Percentiles rank a stretch among this genome's conserved stretches.
These are phyloP conservation scores for Protobothrops mucrosquamatus DNA, from an alignment of 2,113 vertebrate genomes.

Conservation along the genomic window DNA sequence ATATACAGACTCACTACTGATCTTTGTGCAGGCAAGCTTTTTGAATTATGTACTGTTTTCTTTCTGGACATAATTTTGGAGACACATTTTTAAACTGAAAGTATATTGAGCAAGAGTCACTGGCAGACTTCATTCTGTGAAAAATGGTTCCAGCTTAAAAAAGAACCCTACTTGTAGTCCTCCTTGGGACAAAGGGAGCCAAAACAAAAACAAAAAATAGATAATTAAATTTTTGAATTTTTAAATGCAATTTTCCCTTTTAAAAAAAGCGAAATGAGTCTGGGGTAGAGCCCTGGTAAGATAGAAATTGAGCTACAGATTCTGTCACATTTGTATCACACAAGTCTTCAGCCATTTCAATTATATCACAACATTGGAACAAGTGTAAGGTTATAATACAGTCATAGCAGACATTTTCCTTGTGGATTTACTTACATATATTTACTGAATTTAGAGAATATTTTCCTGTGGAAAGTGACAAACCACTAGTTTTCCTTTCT, in stretches of 20 bases:
- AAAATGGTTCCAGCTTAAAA: not conserved
- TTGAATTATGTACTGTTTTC: not conserved
- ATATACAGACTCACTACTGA: not conserved
- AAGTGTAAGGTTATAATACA: not conserved
- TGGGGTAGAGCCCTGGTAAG: not conserved
- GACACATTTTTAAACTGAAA: not conserved
- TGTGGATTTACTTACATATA: not conserved
- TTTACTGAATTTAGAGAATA: not conserved
- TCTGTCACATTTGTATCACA: not conserved
- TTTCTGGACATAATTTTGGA: not conserved
- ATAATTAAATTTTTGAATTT: not conserved
- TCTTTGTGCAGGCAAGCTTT: not conserved
- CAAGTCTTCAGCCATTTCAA: not conserved
- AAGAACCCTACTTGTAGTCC: not conserved
- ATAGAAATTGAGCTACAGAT: not conserved
- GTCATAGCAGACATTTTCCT: not conserved
- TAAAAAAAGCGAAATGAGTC: no score
- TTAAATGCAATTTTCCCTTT: not conserved
- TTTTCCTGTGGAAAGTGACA: not conserved
- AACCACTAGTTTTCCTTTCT: not conserved
- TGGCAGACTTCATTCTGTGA: not conserved
- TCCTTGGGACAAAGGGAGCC: not conserved
- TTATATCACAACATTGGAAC: not conserved
- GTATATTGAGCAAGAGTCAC: not conserved
- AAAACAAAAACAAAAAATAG: no score